Evolutionary conservation across 2,113 vertebrate genomes (phyloP).

Genomic region (Ivindomyrus marchei): DNA sequence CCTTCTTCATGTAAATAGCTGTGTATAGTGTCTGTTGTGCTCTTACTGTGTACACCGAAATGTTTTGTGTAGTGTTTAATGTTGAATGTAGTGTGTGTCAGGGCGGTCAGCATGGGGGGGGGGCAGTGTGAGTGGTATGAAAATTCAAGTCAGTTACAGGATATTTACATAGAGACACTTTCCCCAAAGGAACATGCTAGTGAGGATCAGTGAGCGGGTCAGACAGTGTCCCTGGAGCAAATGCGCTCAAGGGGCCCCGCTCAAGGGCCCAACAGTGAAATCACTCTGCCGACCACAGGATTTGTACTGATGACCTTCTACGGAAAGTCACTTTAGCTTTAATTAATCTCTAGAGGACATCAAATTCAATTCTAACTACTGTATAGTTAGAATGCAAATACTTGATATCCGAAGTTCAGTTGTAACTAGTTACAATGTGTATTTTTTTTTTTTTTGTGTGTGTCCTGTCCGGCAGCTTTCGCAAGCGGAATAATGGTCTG

Average conservation of each 20-base stretch:
- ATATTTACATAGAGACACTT: not conserved
- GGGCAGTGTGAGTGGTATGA: not conserved
- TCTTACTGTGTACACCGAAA: not conserved
- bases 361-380: not conserved
- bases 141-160: not conserved
- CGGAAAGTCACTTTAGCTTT: too few species aligned
- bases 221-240: not conserved
- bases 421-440: not conserved
- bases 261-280: not conserved
- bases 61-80: not conserved
- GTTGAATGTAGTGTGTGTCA: not conserved
- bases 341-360: not conserved
- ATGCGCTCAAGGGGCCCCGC: fast-evolving
- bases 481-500: too few species aligned
- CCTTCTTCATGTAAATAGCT: not conserved
- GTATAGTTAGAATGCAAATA: not conserved
- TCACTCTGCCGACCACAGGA: too few species aligned
- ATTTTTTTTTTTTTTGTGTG: too few species aligned
- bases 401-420: not conserved
- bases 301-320: too few species aligned
- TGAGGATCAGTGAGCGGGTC: not conserved
- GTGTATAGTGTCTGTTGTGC: not conserved
- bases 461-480: too few species aligned
- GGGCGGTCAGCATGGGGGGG: not conserved
- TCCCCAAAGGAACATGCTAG: not conserved